phyloP scores from a whole-genome alignment of 2,888 invertebrate genomes.

The Drosophila histrio region DNA sequence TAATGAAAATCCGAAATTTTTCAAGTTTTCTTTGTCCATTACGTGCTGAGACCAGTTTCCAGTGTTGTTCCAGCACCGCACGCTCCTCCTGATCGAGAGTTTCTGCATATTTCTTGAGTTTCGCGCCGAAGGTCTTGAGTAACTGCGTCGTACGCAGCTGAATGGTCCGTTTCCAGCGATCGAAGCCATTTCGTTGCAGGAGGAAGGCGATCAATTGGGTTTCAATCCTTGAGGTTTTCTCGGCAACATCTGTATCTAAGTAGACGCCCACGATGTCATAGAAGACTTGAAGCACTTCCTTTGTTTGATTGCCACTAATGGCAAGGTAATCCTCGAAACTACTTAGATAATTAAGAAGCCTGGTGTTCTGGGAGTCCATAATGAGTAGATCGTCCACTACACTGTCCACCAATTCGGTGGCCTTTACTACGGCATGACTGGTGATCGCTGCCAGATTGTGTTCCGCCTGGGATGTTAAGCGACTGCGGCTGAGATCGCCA shows the following conservation, averaged over 20 bases:
- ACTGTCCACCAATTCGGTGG: constrained; percentile 54
- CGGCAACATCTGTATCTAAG: constrained; percentile 54
- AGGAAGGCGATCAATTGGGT: constrained; percentile 59
- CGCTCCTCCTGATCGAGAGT: constrained; percentile 59
- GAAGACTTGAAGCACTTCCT: constrained; percentile 38
- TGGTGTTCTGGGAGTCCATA: constrained; percentile 56
- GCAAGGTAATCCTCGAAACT: constrained; percentile 46
- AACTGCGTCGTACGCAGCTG: constrained; percentile 47
- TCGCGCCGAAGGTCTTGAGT: constrained; percentile 43
- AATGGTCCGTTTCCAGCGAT: constrained; percentile 67
- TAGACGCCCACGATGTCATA: constrained; percentile 49
- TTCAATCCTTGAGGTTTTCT: constrained; percentile 48
- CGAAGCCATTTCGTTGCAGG: constrained; percentile 64
- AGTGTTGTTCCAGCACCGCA: constrained; percentile 27
- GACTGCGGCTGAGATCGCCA: constrained; percentile 51
- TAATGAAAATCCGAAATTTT: constrained; percentile 54
- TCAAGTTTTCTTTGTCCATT: constrained; percentile 49
- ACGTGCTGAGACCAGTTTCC: constrained; percentile 38
- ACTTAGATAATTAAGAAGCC: constrained; percentile 42
- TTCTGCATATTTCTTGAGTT: constrained; percentile 32
- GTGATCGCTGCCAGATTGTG: constrained; percentile 49
- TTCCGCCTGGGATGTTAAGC: constrained; percentile 54
- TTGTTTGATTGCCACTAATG: constrained; percentile 40
- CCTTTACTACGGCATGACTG: constrained; percentile 45
- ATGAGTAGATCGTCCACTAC: constrained; percentile 62